phyloP scores from a whole-genome alignment of 2,113 vertebrate species.

The Mustelus asterias region DNA sequence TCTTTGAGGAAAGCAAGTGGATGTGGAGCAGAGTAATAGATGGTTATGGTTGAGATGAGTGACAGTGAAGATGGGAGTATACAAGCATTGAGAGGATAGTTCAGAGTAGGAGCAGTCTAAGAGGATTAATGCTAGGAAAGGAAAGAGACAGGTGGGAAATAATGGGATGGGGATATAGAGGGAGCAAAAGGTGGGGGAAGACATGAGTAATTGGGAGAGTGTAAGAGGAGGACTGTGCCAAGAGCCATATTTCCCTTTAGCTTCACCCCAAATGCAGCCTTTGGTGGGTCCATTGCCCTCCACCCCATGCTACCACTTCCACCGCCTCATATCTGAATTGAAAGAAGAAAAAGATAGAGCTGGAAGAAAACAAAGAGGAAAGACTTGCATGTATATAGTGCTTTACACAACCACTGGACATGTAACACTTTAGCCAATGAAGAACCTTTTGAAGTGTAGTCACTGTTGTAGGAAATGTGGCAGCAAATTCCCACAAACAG shows the following conservation, averaged over 20 bases:
- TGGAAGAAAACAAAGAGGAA: too few relatives aligned
- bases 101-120: neutral
- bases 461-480: too few relatives aligned
- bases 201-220: neutral
- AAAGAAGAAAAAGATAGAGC: neutral
- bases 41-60: neutral
- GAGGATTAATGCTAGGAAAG: neutral
- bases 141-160: neutral
- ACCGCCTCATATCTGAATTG: neutral
- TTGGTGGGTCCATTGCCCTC: neutral
- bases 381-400: too few relatives aligned
- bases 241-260: neutral
- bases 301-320: neutral
- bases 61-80: neutral
- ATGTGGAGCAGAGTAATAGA: neutral
- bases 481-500: too few relatives aligned
- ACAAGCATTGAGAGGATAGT: neutral
- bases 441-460: too few relatives aligned
- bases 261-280: neutral
- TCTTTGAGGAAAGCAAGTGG: neutral
- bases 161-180: neutral
- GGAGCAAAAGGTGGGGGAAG: neutral
- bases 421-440: too few relatives aligned
- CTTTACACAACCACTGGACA: too few relatives aligned
- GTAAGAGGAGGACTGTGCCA: neutral